These are phyloP conservation scores for Myripristis murdjan DNA, from an alignment of 2,797 vertebrate genomes.

Conservation along the genomic window DNA sequence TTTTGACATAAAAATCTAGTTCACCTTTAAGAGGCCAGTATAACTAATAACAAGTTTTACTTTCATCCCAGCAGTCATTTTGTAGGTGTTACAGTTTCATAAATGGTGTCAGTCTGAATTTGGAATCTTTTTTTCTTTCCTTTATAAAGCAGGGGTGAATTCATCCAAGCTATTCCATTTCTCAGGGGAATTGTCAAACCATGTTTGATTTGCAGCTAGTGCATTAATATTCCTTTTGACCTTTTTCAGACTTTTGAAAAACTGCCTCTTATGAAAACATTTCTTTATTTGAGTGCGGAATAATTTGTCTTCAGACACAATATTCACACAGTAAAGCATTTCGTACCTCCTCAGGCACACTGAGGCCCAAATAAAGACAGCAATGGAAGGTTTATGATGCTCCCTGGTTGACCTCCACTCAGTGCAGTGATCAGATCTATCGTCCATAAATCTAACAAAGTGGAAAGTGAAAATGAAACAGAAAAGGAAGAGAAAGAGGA, in stretches of 20 bases:
- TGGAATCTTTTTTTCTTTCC: neutral
- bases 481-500: neutral
- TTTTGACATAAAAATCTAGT: no score
- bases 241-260: neutral
- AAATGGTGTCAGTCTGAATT: neutral
- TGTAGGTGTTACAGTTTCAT: no score
- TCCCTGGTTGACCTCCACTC: slow-evolving; percentile 23
- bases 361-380: slow-evolving; percentile 8
- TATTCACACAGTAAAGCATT: neutral
- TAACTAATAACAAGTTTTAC: no score
- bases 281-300: slow-evolving; percentile 1
- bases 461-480: slow-evolving; percentile 13
- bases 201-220: slow-evolving; percentile 2
- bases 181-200: neutral
- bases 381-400: slow-evolving; percentile 23
- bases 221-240: neutral
- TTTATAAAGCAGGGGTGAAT: neutral
- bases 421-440: slow-evolving; percentile 16
- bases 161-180: neutral
- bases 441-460: slow-evolving; percentile 7
- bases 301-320: neutral
- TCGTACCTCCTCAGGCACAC: neutral
- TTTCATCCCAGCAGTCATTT: no score
- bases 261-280: neutral
- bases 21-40: no score